Evolutionary conservation across 2,113 vertebrate species (phyloP), one percentile per base, ranked within the genome.

Genomic region (Psilopogon haemacephalus): DNA sequence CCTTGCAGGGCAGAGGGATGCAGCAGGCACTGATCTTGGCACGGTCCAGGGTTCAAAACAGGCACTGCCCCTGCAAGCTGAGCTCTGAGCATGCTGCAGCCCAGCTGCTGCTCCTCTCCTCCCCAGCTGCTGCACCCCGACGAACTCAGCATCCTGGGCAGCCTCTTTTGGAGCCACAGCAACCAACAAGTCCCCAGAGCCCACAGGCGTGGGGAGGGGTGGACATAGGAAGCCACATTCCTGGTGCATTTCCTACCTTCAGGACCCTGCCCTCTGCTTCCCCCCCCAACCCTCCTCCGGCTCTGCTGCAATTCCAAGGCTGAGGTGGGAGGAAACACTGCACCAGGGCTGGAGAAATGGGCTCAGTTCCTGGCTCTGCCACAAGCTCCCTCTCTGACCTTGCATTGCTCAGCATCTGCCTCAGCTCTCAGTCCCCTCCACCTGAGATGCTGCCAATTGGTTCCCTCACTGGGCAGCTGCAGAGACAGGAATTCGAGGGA

Each of bases 201-300:
- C 84, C 69, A 8, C 2, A 23, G 6, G 4, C 8, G 42, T 0
- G 0, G 20, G 38, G 0, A 18, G 38, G 26, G 50, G 24, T 20
- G 44, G 28, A 9, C 2, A 8, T 3, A 44, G 68, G 48, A 19
- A 72, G 3, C 18, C 37, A 9, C 8, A 18, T 44, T 35, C 54
- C 71, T 35, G 63, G 23, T 32, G 67, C 3, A 0, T 75, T 85
- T 94, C n/a, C 42, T 18, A 62, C 7, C 70, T 78, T 55, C 81
- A 40, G 63, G 33, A 44, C 30, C 67, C 40, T 76, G 32, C 13
- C 15, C 3, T 5, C 46, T 56, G 48, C 48, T 30, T 19, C 59
- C 42, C 42, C 6, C 42, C 40, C 40, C 40, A n/a, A n/a, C 5
- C 40, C 63, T 37, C 70, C 56, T 33, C 44, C 44, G 35, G 79